These are phyloP conservation scores for Pandion haliaetus DNA, from an alignment of 2,113 vertebrate genomes.

Conservation along the genomic window DNA sequence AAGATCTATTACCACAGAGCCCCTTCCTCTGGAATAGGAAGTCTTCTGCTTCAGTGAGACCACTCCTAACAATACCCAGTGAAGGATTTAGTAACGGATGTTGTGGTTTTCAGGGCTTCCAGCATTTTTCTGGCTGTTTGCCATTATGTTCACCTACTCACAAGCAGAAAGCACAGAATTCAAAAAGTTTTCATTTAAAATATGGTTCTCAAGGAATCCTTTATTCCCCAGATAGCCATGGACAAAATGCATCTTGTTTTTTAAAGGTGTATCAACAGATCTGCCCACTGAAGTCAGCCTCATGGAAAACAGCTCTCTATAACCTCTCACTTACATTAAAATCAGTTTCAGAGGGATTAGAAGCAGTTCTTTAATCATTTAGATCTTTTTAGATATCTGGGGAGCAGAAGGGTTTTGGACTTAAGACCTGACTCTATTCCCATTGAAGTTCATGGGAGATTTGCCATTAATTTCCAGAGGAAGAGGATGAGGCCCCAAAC, in stretches of 20 bases:
- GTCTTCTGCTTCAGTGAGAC: neutral
- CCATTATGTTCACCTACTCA: neutral
- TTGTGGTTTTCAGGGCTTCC: neutral
- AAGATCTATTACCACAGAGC: neutral
- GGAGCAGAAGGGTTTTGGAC: neutral
- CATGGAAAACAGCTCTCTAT: neutral
- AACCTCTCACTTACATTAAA: neutral
- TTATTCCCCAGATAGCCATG: neutral
- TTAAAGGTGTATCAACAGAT: neutral
- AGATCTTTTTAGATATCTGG: neutral
- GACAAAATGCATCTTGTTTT: neutral
- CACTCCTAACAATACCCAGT: neutral
- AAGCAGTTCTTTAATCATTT: neutral
- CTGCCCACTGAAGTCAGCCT: neutral
- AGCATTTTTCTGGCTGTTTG: neutral
- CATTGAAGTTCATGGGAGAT: neutral
- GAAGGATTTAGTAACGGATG: neutral
- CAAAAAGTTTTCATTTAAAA: neutral
- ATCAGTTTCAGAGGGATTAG: neutral
- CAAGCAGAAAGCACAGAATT: neutral
- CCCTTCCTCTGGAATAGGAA: neutral
- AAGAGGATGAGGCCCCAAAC: neutral
- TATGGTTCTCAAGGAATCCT: neutral
- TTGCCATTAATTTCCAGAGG: slow-evolving; percentile 25
- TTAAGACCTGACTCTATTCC: neutral